Evolutionary conservation across 2,113 vertebrate species (phyloP).

Genomic region (Trogon surrucura): DNA sequence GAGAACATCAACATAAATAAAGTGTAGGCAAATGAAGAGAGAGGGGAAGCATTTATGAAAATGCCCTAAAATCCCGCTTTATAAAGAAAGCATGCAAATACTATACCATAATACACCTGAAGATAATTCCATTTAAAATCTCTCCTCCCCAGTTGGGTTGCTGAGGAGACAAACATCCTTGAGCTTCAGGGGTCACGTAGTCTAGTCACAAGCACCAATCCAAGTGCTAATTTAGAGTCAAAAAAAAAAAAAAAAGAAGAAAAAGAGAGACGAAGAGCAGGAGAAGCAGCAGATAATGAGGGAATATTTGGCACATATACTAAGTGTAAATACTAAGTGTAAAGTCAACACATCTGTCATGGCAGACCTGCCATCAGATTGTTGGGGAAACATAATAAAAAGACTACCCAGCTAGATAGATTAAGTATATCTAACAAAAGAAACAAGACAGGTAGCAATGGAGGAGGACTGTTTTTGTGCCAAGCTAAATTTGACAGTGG

Average conservation of each 20-base stretch:
- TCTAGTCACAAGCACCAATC: not conserved
- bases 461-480: not conserved
- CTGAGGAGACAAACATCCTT: slow-evolving; percentile 8
- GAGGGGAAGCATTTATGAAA: slow-evolving; percentile 3
- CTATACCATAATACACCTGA: not conserved
- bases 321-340: not conserved
- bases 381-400: not conserved
- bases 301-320: not conserved
- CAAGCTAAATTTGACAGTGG: not conserved
- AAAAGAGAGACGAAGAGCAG: not conserved
- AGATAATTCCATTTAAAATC: slow-evolving; percentile 31
- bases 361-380: not conserved
- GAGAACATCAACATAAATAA: slow-evolving; percentile 31
- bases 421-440: not conserved
- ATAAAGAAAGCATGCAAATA: slow-evolving; percentile 12
- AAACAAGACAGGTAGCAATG: not conserved
- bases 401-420: not conserved
- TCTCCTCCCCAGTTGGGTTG: not conserved
- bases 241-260: too few relatives aligned
- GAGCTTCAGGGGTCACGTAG: not conserved
- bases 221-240: not conserved
- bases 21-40: not conserved
- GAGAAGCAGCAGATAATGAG: not conserved
- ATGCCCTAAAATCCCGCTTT: slow-evolving; percentile 19
- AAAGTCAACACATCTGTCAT: not conserved